These are phyloP conservation scores for Andrena flavipes DNA, from an alignment of 2,888 invertebrate genomes.

Conservation along the genomic window DNA sequence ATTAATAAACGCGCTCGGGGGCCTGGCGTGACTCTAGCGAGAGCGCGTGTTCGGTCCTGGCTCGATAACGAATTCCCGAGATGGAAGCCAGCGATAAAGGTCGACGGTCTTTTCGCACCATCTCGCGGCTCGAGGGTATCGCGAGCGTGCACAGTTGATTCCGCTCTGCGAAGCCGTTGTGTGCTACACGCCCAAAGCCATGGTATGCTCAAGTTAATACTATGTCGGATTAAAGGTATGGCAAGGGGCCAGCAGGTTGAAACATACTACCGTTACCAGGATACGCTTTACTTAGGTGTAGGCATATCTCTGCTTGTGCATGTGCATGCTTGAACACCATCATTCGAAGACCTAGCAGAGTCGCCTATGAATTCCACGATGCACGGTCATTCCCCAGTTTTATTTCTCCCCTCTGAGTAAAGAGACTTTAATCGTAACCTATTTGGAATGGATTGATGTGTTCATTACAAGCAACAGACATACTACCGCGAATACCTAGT, in stretches of 20 bases:
- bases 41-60: not conserved
- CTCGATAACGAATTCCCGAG: conserved; percentile 32
- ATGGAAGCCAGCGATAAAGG: conserved; percentile 32
- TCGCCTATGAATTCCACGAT: not conserved
- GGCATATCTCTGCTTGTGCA: not conserved
- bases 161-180: not conserved
- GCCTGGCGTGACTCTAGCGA: conserved; percentile 11
- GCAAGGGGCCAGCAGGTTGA: conserved; percentile 41
- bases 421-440: too few species aligned
- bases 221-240: conserved; percentile 51
- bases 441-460: too few species aligned
- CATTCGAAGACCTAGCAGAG: not conserved
- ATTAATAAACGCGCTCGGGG: conserved; percentile 9
- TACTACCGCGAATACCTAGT: not conserved
- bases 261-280: conserved; percentile 49
- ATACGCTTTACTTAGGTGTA: conserved; percentile 15
- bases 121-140: conserved; percentile 17
- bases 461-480: not conserved
- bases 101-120: conserved; percentile 40
- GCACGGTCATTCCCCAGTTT: not conserved
- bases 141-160: conserved; percentile 6
- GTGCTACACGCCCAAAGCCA: conserved; percentile 30
- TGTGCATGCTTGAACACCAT: not conserved
- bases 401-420: not conserved
- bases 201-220: conserved; percentile 51